Evolutionary conservation across 2,888 invertebrate species (phyloP).

Genomic region (Kuschelorhynchus macadamiae): DNA sequence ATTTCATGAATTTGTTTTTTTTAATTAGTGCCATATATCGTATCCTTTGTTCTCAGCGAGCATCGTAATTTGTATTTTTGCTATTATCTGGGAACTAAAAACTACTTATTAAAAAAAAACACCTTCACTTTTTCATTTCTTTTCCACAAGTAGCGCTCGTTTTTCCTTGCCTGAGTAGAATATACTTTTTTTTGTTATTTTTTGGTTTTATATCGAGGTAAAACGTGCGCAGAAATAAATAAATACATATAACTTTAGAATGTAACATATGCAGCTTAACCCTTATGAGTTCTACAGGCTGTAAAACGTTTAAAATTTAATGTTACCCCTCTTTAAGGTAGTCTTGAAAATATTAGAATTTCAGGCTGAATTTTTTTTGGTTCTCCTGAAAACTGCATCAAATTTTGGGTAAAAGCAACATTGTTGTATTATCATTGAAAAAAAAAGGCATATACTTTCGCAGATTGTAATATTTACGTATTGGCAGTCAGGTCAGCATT

Average conservation of each 20-base stretch:
- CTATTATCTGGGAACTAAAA: too few species aligned
- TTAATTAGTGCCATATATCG: too few species aligned
- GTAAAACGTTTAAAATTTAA: conserved; percentile 62
- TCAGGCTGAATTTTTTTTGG: conserved; percentile 26
- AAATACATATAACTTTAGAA: conserved; percentile 25
- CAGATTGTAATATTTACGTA: too few species aligned
- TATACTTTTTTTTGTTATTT: conserved; percentile 14
- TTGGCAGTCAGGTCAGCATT: too few species aligned
- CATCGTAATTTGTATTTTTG: too few species aligned
- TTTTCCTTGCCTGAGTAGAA: conserved; percentile 7
- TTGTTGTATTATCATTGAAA: too few species aligned
- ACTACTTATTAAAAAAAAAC: too few species aligned
- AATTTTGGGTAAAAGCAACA: not conserved
- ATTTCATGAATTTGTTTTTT: too few species aligned
- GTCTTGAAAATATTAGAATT: conserved; percentile 63
- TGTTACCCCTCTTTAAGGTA: conserved; percentile 65
- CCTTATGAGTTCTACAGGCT: conserved; percentile 57
- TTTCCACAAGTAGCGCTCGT: not conserved
- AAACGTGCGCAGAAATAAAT: conserved; percentile 10
- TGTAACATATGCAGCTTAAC: conserved; percentile 53
- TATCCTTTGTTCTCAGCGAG: too few species aligned
- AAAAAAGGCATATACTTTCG: too few species aligned
- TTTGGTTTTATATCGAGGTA: conserved; percentile 9
- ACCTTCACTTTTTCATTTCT: too few species aligned
- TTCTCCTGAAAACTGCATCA: not conserved